Percentiles rank a stretch among this genome's conserved stretches.
Conservation (phyloP, 92 coral and sea anemone species). For the Heliopora coerulea region DNA sequence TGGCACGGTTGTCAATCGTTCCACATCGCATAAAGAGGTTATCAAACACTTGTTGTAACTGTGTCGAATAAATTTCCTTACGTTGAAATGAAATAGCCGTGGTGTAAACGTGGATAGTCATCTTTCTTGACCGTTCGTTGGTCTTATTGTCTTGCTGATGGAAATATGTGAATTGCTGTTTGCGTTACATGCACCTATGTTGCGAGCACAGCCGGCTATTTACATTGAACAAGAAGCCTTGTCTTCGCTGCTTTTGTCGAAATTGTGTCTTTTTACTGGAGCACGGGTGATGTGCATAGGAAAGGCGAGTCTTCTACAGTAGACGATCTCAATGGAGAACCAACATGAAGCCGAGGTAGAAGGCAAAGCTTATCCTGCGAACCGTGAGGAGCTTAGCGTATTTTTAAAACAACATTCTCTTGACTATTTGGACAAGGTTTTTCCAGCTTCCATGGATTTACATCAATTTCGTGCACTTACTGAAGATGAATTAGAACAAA, state of each 20-base stretch:
- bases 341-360: not conserved
- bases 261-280: not conserved
- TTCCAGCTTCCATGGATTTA: conserved; percentile 70
- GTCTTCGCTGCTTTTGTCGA: conserved; percentile 1
- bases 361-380: not conserved
- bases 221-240: conserved; percentile 1
- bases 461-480: conserved; percentile 71
- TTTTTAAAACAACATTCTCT: conserved; percentile 76
- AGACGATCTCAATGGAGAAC: conserved; percentile 16
- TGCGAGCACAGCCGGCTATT: conserved; percentile 7
- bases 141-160: conserved; percentile 11
- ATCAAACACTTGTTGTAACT: conserved; percentile 6
- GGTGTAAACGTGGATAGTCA: conserved; percentile 8
- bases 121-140: conserved; percentile 12
- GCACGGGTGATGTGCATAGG: not conserved
- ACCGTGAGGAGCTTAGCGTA: conserved; percentile 56
- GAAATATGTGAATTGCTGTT: conserved; percentile 8
- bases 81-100: conserved; percentile 6
- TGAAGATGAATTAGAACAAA: conserved; percentile 95
- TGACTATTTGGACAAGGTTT: conserved; percentile 64
- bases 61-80: conserved; percentile 6
- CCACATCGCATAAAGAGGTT: conserved; percentile 26
- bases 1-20: conserved; percentile 1
- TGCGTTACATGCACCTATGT: conserved; percentile 19
- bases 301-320: not conserved